Base-by-base conservation (phyloP, 2,113 vertebrate genomes). In the Elephantulus edwardii region DNA sequence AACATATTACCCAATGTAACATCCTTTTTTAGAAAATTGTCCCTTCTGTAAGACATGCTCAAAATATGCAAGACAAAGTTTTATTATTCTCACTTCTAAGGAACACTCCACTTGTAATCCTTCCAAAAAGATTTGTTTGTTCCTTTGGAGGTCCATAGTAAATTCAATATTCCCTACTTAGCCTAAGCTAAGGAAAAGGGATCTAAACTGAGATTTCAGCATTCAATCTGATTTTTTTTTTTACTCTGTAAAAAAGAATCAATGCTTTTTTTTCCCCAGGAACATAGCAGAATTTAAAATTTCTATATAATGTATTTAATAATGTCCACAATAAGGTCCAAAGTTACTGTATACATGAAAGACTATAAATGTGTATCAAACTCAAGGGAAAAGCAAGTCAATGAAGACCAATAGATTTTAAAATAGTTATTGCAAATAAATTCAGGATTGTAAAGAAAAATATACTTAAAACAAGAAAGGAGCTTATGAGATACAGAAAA, bases 401-500 rank as follows among this genome's bases (percentile, higher is more conserved):
- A 1, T 19, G 44, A 24, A 78, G 77, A 75, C 30, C 24, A 62
- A 11, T 7, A 68, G 35, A 62, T 62, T 86, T 56, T 81, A 72
- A 64, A 66, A n/a, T n/a, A 46, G 14, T 3, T 28, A 40, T 85
- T 76, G 33, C n/a, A 54, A 60, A 42, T 54, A 92, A 86, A 64
- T 19, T 54, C 11, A 66, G 48, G 64, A 20, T 44, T 40, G 24
- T 35, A 42, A 56, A 81, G 48, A 88, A n/a, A 91, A 86, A 44
- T 22, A 20, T 62, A 14, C 12, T 66, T 46, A 48, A 38, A 60
- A 68, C 26, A 91, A 77, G 46, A 14, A 91, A 50, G 6, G 16
- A 80, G 56, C 74, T 62, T 50, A 76, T 19, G n/a, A 82, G 85
- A 83, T 44, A 82, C n/a, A 91, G 56, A 91, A 74, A 10, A 74